Conservation (phyloP, 2,113 vertebrate genomes). For the Variabilichromis moorii region DNA sequence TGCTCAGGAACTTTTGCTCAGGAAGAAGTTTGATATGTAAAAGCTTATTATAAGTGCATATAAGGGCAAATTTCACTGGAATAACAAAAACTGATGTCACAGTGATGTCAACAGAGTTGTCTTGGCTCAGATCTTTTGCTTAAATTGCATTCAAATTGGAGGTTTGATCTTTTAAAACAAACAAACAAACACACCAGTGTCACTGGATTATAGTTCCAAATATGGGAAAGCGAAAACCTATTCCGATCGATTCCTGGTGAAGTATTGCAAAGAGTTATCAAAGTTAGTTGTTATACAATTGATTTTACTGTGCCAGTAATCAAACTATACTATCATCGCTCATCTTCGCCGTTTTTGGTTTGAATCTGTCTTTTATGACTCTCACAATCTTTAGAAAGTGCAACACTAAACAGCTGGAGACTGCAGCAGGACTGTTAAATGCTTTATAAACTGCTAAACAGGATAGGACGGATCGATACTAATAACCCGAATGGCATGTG, state of each 20-base stretch:
- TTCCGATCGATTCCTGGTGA: not conserved
- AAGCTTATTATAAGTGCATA: not conserved
- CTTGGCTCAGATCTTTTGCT: not conserved
- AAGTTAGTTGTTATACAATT: not conserved
- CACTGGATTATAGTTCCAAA: not conserved
- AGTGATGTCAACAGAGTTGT: not conserved
- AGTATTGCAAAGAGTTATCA: not conserved
- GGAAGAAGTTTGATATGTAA: not conserved
- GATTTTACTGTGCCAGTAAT: not conserved
- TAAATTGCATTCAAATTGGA: not conserved
- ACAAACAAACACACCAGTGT: not conserved
- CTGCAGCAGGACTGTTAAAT: not conserved
- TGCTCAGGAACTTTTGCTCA: not conserved
- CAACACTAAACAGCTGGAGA: not conserved
- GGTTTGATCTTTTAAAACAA: not conserved
- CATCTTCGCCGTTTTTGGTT: not conserved
- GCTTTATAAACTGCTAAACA: not conserved
- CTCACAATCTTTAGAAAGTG: not conserved
- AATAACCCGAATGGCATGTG: not conserved
- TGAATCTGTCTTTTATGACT: not conserved
- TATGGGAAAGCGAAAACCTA: not conserved
- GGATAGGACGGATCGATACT: not conserved
- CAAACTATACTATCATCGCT: not conserved
- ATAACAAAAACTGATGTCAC: not conserved
- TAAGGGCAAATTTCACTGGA: not conserved